Percentiles rank a stretch among this genome's conserved stretches.
phyloP scores from a whole-genome alignment of 1,140 invertebrate species.

The Anastrepha ludens region DNA sequence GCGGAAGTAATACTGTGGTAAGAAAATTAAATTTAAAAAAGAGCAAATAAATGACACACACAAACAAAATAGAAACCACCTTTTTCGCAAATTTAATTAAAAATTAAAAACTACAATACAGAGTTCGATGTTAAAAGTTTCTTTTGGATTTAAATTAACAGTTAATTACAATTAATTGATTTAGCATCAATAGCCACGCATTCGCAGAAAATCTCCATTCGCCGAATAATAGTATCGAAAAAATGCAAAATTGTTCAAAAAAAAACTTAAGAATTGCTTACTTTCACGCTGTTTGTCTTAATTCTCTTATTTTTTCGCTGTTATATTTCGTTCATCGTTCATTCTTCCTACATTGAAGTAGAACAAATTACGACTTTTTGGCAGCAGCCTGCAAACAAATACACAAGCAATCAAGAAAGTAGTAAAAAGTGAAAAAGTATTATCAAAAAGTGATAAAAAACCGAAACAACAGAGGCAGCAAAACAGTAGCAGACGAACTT shows the following conservation, averaged over 20 bases:
- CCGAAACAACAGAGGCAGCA: not conserved
- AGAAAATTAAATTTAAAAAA: not conserved
- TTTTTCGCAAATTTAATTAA: not conserved
- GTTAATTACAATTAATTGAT: slow-evolving; percentile 29
- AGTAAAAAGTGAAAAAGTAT: not conserved
- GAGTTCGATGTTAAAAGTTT: not conserved
- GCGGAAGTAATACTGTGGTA: not conserved
- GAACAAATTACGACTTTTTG: slow-evolving; percentile 42
- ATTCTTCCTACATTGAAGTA: not conserved
- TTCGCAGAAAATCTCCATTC: not conserved
- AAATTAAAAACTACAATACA: not conserved
- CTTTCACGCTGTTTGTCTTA: slow-evolving; percentile 6
- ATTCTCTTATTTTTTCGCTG: not conserved
- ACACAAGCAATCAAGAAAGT: not conserved
- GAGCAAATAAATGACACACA: not conserved
- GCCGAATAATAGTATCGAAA: not conserved
- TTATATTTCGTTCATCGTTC: not conserved
- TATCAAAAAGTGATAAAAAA: not conserved
- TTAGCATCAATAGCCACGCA: slow-evolving; percentile 11
- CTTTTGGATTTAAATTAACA: not conserved
- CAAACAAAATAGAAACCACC: not conserved
- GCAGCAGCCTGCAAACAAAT: not conserved
- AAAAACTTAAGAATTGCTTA: slow-evolving; percentile 12
- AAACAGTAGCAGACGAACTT: not conserved
- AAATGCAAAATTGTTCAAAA: slow-evolving; percentile 15